Percentiles rank a stretch among this genome's conserved stretches.
phyloP scores from a whole-genome alignment of 2,797 vertebrate species.

The Tangara arthus region DNA sequence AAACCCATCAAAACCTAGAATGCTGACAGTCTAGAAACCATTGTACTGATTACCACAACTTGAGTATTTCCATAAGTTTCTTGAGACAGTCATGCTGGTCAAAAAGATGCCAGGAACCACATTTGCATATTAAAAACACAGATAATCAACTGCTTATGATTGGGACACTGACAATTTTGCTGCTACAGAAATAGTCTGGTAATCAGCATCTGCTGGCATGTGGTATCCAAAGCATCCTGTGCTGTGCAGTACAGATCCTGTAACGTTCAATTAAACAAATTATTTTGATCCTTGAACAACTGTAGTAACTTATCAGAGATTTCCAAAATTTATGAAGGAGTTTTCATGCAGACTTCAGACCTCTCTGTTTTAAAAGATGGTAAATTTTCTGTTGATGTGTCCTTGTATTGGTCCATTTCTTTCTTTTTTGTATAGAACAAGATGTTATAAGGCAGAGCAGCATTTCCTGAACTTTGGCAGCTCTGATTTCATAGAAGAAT shows the following conservation, averaged over 20 bases:
- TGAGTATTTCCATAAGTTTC: not conserved
- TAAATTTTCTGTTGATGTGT: not conserved
- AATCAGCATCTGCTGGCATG: not conserved
- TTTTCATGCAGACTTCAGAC: not conserved
- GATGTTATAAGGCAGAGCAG: not conserved
- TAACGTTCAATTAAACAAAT: not conserved
- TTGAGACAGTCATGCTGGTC: not conserved
- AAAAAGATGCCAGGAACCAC: not conserved
- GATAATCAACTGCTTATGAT: not conserved
- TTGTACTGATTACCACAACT: not conserved
- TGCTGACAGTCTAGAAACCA: not conserved
- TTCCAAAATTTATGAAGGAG: not conserved
- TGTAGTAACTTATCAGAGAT: not conserved
- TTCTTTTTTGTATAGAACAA: not conserved
- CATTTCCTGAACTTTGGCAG: not conserved
- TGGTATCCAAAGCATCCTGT: not conserved
- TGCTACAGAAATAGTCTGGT: not conserved
- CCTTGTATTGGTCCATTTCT: not conserved
- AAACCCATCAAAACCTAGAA: not conserved
- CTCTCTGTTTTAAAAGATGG: not conserved
- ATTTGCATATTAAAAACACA: not conserved
- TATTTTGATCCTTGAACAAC: not conserved
- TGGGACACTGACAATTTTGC: not conserved
- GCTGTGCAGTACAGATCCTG: not conserved
- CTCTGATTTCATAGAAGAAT: not conserved